phyloP scores from a whole-genome alignment of 2,113 vertebrate genomes.

The Buteo buteo region DNA sequence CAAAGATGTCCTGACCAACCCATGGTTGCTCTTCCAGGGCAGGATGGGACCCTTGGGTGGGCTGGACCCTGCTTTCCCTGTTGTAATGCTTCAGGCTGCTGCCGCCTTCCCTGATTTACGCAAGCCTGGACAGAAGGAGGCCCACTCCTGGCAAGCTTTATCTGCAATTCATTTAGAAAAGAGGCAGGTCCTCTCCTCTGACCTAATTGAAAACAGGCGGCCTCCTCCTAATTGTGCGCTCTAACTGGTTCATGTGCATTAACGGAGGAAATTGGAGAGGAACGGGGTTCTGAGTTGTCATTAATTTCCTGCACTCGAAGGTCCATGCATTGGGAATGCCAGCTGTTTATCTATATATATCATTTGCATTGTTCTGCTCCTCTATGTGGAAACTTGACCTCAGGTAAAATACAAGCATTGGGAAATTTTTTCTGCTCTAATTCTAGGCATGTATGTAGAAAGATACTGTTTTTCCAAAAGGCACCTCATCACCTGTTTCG shows the following conservation, averaged over 20 bases:
- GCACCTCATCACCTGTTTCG: neutral
- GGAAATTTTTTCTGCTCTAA: neutral
- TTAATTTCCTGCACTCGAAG: neutral
- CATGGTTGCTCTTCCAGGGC: neutral
- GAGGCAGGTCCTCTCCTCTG: conserved; percentile 19
- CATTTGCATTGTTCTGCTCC: neutral
- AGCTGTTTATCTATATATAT: neutral
- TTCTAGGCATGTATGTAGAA: neutral
- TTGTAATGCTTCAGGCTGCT: neutral
- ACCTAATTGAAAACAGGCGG: conserved; percentile 39
- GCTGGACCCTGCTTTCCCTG: neutral
- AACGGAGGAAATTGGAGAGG: conserved; percentile 8
- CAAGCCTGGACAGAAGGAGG: neutral
- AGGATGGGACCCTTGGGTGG: neutral
- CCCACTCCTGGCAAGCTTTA: conserved; percentile 16
- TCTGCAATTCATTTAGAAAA: conserved; percentile 48
- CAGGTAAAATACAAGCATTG: neutral
- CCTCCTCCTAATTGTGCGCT: neutral
- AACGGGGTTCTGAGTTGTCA: neutral
- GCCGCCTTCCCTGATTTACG: neutral
- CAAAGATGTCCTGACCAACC: neutral
- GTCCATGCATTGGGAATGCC: neutral
- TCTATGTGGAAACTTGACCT: neutral
- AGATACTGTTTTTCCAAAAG: neutral
- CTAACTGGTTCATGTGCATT: neutral